Conservation (phyloP, 1,140 invertebrate species). For the fruit fly (Drosophila melanogaster) region DNA sequence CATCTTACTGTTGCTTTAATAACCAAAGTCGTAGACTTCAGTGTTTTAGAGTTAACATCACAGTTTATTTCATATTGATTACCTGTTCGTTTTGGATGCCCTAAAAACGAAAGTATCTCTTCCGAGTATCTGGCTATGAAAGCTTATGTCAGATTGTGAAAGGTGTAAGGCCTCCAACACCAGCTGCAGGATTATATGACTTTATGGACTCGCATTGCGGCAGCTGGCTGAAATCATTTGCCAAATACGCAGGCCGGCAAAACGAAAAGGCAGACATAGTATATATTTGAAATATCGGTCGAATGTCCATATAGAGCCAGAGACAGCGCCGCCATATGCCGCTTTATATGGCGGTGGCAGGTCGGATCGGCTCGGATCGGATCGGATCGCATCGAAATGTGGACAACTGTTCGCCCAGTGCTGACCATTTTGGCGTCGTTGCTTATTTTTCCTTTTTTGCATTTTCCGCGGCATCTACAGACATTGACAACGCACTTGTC, state of each 20-base stretch:
- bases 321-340: constrained; percentile 41
- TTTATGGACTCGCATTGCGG: constrained; percentile 28
- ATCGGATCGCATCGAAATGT: constrained; percentile 12
- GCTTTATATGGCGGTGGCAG: constrained; percentile 64
- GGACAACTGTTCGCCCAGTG: constrained; percentile 60
- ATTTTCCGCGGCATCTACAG: constrained; percentile 39
- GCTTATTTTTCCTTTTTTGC: constrained; percentile 32
- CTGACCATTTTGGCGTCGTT: constrained; percentile 60
- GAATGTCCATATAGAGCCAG: constrained; percentile 67
- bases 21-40: too few relatives aligned
- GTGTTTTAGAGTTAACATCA: too few relatives aligned
- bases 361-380: constrained; percentile 43
- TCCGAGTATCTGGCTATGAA: neutral
- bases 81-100: constrained; percentile 8
- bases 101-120: constrained; percentile 24
- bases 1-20: neutral
- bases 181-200: constrained; percentile 50
- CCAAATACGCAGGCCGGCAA: constrained; percentile 48
- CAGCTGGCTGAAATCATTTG: constrained; percentile 42
- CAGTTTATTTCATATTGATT: neutral
- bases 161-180: constrained; percentile 55
- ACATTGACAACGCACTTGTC: constrained; percentile 46
- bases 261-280: constrained; percentile 26
- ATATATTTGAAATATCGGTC: constrained; percentile 80
- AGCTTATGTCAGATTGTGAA: constrained; percentile 59